phyloP scores from a whole-genome alignment of 2,113 vertebrate genomes.

The Chauna torquata region DNA sequence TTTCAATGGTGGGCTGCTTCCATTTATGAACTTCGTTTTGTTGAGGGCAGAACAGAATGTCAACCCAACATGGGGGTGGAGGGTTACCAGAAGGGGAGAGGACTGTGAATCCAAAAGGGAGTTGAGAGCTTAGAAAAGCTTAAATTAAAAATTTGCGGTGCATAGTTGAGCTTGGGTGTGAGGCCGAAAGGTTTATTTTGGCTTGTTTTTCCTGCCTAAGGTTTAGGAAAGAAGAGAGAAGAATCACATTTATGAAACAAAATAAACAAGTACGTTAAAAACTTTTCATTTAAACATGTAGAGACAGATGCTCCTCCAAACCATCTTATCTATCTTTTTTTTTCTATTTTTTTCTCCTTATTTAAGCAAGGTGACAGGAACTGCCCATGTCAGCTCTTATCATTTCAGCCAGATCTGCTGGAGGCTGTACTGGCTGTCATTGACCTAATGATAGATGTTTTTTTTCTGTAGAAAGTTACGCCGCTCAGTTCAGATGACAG shows the following conservation, averaged over 20 bases:
- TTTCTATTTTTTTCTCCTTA: neutral
- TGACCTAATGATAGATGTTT: neutral
- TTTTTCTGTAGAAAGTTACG: neutral
- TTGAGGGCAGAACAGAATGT: neutral
- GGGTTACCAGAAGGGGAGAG: neutral
- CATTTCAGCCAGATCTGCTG: neutral
- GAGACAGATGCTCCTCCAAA: neutral
- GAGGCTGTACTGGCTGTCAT: neutral
- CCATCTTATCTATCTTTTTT: neutral
- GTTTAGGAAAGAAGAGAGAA: neutral
- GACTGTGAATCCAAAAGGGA: neutral
- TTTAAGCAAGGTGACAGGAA: neutral
- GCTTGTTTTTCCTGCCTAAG: neutral
- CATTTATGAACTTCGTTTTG: neutral
- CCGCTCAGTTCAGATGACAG: neutral
- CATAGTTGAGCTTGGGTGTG: neutral
- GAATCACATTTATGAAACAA: neutral
- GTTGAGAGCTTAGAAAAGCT: neutral
- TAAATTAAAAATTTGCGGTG: neutral
- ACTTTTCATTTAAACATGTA: neutral
- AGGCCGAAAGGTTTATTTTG: neutral
- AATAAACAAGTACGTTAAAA: neutral
- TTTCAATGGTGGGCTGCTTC: neutral
- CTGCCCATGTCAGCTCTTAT: neutral
- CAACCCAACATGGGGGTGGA: neutral